Base-by-base conservation (phyloP, 2,888 invertebrate genomes). In the Eupithecia exiguata region DNA sequence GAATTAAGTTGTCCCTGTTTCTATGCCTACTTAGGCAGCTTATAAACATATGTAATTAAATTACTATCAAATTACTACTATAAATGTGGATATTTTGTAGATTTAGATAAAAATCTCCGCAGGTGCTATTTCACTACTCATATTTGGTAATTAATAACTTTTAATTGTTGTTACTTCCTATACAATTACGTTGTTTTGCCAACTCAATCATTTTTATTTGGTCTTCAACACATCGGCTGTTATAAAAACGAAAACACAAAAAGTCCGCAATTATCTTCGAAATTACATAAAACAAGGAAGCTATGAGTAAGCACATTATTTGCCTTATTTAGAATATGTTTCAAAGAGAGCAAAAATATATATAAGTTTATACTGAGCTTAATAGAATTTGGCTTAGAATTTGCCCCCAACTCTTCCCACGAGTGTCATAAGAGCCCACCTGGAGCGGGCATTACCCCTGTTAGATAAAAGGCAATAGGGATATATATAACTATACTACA, bases 61-160 rank as follows among this genome's bases (percentile, higher is more conserved):
- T 49, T 49, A n/a, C n/a, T n/a, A n/a, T n/a, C n/a, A n/a, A n/a
- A n/a, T n/a, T n/a, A n/a, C n/a, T 9, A 10, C 49, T 18, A 18
- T 1, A 7, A 18, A 18, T 46, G 18, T n/a, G 10, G 21, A 58
- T 58, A 58, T 25, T 58, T 58, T 25, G 58, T 65, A 36, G 63
- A 65, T 70, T 83, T 83, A 81, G 81, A 78, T 84, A 81, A 84
- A 84, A 84, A 84, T 83, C 82, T 84, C 79, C 81, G 79, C 78
- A 78, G 79, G 77, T 80, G 83, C 82, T 80, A 84, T 85, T 85
- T 81, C 82, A 80, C 80, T 69, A 81, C 80, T 74, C 78, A 83
- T 80, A 82, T 82, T 80, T 76, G 77, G 66, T 74, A 76, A 78
- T 75, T 80, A 81, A 82, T 81, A 82, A 78, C 77, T 43, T 71